Evolutionary conservation across 2,113 vertebrate genomes (phyloP).

Genomic region (Siniperca chuatsi): DNA sequence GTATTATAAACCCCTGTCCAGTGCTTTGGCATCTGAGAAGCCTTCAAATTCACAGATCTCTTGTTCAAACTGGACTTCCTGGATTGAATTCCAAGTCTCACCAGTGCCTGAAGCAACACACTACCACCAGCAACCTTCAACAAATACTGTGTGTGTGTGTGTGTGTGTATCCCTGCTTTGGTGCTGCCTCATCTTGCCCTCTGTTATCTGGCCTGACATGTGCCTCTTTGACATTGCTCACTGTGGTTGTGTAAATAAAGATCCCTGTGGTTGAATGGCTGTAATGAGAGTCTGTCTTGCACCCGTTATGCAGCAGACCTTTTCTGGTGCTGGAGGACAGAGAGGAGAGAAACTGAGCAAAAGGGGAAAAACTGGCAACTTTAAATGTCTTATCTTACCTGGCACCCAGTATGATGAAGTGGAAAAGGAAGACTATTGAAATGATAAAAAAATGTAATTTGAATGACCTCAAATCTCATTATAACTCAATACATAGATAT

Average conservation of each 20-base stretch:
- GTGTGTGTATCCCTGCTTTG: background rate
- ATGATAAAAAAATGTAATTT: background rate
- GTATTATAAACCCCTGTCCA: background rate
- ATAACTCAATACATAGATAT: background rate
- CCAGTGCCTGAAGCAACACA: background rate
- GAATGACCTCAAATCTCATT: background rate
- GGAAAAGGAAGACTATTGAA: background rate
- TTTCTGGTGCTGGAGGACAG: too few relatives aligned
- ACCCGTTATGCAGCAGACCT: slow-evolving; percentile 20
- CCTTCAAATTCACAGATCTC: background rate
- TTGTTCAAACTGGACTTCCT: background rate
- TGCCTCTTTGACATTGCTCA: slow-evolving; percentile 49
- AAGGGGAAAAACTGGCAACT: too few relatives aligned
- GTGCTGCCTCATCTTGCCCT: slow-evolving; percentile 34
- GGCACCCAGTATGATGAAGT: background rate
- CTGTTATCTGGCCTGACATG: slow-evolving; percentile 60
- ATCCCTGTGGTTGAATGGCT: slow-evolving; percentile 39
- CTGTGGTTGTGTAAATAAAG: slow-evolving; percentile 65
- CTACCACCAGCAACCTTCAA: too few relatives aligned
- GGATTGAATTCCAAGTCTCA: background rate
- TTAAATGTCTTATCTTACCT: background rate
- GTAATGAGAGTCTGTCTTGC: slow-evolving; percentile 36
- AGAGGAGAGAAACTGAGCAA: too few relatives aligned
- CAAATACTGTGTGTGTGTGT: background rate
- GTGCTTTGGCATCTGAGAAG: background rate